phyloP scores from a whole-genome alignment of 2,797 vertebrate genomes.

The Coracias cyanogaster region DNA sequence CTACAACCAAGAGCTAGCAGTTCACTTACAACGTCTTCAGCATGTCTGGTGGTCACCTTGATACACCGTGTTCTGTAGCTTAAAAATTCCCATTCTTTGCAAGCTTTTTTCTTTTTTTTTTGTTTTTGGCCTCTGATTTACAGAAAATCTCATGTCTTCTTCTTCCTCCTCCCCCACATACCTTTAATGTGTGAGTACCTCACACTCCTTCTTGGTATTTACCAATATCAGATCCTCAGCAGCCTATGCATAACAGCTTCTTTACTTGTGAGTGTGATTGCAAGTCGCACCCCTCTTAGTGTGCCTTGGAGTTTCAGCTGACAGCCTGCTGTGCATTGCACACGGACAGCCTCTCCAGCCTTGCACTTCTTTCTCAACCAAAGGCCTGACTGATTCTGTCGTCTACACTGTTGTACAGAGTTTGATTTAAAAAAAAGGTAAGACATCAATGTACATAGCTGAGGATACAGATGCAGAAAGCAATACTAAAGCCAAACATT shows the following conservation, averaged over 20 bases:
- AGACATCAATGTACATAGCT: neutral
- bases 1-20: neutral
- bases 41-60: neutral
- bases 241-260: neutral
- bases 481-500: neutral
- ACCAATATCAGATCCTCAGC: neutral
- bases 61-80: neutral
- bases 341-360: neutral
- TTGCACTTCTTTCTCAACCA: neutral
- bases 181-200: neutral
- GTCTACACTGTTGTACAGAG: neutral
- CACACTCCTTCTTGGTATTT: neutral
- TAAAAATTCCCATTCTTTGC: neutral
- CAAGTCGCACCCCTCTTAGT: neutral
- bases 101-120: neutral
- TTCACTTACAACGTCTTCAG: neutral
- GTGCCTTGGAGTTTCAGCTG: neutral
- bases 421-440: neutral
- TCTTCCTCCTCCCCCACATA: neutral
- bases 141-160: neutral
- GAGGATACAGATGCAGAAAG: neutral
- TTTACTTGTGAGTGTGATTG: neutral
- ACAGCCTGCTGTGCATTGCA: neutral
- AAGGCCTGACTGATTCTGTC: neutral
- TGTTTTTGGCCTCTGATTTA: neutral